These are phyloP conservation scores for Chaetodon auriga DNA, from an alignment of 2,113 vertebrate species.

Conservation along the genomic window DNA sequence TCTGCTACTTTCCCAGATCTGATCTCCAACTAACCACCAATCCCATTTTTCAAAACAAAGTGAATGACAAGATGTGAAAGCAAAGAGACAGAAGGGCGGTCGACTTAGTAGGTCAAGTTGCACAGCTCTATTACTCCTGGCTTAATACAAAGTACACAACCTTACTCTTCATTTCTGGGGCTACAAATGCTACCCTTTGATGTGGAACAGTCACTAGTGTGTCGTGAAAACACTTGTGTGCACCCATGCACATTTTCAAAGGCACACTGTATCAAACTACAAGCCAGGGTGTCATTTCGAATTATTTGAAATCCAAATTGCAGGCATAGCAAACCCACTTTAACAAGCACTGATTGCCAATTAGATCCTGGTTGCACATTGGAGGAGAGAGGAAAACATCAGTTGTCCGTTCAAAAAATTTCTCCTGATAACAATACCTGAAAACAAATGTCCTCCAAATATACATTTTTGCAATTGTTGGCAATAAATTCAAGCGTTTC, in stretches of 20 bases:
- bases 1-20: not conserved
- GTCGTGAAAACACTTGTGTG: constrained; percentile 11
- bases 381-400: not conserved
- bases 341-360: not conserved
- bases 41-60: constrained; percentile 24
- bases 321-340: not conserved
- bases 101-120: constrained; percentile 38
- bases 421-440: constrained; percentile 19
- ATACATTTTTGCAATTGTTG: not conserved
- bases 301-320: not conserved
- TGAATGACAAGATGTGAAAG: constrained; percentile 1
- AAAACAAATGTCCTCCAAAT: constrained; percentile 1
- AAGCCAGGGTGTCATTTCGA: constrained; percentile 16
- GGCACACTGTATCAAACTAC: not conserved
- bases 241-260: constrained; percentile 11
- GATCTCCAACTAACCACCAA: constrained; percentile 28
- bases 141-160: not conserved
- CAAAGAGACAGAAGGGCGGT: constrained; percentile 13
- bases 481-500: not conserved
- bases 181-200: not conserved
- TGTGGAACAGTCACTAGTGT: constrained; percentile 1
- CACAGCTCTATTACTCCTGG: not conserved
- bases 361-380: constrained; percentile 11
- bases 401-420: not conserved
- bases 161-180: not conserved